Base-by-base conservation (phyloP, 2,113 vertebrate genomes). In the Dipodomys ordii region DNA sequence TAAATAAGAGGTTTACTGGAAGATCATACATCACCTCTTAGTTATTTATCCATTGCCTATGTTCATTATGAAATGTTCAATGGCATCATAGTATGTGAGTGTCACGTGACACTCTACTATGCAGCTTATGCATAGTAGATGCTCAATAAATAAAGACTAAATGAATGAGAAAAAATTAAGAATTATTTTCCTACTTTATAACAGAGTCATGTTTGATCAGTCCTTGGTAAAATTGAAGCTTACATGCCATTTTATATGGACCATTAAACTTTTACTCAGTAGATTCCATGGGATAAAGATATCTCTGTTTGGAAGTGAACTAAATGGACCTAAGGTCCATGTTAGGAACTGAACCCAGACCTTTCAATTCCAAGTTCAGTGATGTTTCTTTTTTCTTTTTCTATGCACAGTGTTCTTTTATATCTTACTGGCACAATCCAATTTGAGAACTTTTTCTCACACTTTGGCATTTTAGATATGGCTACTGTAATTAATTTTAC, bases 351-450 rank as follows among this genome's bases (percentile, higher is more conserved):
- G 19, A 88, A 88, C 35, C 0, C 15, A 67, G 68, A 64, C 57
- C 28, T 94, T 87, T 79, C 49, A 83, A 35, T 19, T 84, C 16
- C 32, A 74, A 28, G 18, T 85, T 92, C 20, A 65, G 53, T 32
- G 57, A 18, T 85, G 60, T 67, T 83, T 93, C 90, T 12, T 10
- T 92, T 93, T 83, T 92, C 90, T 12, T 7, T 92, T 94, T 83
- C 5, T 22, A 22, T 53, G 25, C 3, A 83, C 67, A 62, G 25
- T 72, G 8, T 76, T 78, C 65, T 95, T 92, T 86, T 80, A 53
- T 53, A 39, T 60, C 10, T 74, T 72, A 46, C 39, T 73, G 30
- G n/a, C 74, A 60, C 10, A 90, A 60, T 88, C 3, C 30, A 67
- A 30, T 69, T 79, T 79, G 76, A 83, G 78, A 71, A 72, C 32